Percentiles rank a stretch among this genome's conserved stretches.
Evolutionary conservation across 23 tunicate genomes (phyloP).

Genomic region (Diplosoma virens): DNA sequence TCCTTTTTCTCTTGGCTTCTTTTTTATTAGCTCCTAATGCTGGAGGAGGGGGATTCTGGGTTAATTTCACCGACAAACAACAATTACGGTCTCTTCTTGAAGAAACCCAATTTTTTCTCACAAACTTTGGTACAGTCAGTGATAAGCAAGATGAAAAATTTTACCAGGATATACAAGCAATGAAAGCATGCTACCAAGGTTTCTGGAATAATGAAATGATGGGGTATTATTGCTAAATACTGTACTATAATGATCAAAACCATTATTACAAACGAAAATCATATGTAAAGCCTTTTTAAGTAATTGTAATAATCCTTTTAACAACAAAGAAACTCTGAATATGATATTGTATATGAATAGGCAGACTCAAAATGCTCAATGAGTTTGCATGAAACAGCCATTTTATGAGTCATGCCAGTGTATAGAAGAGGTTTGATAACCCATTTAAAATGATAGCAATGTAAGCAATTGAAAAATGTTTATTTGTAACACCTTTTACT

Average conservation of each 20-base stretch:
- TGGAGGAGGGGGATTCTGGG: no score
- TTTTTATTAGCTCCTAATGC: no score
- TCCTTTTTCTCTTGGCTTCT: no score
- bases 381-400: background rate
- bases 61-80: no score
- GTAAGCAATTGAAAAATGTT: background rate
- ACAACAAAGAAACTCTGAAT: background rate
- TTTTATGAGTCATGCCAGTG: background rate
- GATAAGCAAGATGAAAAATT: slow-evolving; percentile 3
- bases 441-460: background rate
- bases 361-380: background rate
- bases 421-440: background rate
- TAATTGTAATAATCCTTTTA: background rate
- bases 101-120: slow-evolving; percentile 1
- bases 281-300: background rate
- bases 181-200: background rate
- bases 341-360: no score
- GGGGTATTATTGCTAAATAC: slow-evolving; percentile 3
- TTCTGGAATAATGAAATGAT: slow-evolving; percentile 1
- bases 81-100: no score
- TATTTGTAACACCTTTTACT: background rate
- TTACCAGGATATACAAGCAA: background rate
- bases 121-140: background rate
- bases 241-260: background rate
- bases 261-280: background rate